Percentiles rank a stretch among this genome's conserved stretches.
Evolutionary conservation across 2,797 vertebrate genomes (phyloP).

Genomic region (Lemur catta): DNA sequence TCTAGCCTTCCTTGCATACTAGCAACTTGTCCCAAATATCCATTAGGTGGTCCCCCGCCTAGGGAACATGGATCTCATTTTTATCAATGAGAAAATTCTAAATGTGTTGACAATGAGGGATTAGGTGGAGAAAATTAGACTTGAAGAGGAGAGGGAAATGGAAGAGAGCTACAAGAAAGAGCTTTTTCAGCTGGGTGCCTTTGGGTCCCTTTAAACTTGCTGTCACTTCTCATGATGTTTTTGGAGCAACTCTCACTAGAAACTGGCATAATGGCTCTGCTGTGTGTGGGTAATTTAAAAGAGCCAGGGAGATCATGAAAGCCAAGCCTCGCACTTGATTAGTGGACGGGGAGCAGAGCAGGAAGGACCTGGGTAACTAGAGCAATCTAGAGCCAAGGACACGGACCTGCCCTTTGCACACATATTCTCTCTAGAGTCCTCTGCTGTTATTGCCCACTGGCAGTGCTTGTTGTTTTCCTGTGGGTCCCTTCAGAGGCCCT

Average conservation of each 20-base stretch:
- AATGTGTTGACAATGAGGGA: not conserved
- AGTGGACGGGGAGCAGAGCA: not conserved
- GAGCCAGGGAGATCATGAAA: conserved; percentile 74
- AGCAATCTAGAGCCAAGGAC: too few species aligned
- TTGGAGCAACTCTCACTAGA: conserved; percentile 82
- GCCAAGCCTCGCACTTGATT: accelerated
- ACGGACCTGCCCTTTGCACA: not conserved
- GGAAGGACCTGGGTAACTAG: not conserved
- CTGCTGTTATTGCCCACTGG: not conserved
- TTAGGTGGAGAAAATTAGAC: not conserved
- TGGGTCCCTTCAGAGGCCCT: accelerated
- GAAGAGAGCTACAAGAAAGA: conserved; percentile 85
- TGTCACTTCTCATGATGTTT: conserved; percentile 82
- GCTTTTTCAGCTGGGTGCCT: conserved; percentile 87
- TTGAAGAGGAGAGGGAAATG: not conserved
- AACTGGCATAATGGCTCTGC: conserved; percentile 54
- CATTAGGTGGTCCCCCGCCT: not conserved
- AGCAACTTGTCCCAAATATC: not conserved
- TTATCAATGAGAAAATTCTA: not conserved
- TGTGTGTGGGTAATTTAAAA: conserved; percentile 80
- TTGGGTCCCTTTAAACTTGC: conserved; percentile 82
- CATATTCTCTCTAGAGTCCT: not conserved
- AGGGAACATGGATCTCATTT: not conserved
- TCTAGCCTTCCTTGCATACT: not conserved
- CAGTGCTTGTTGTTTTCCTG: not conserved